A percentile compares a stretch with the other conserved stretches of the same genome.
phyloP scores from a whole-genome alignment of 2,113 vertebrate species.

The Dasyurus viverrinus region DNA sequence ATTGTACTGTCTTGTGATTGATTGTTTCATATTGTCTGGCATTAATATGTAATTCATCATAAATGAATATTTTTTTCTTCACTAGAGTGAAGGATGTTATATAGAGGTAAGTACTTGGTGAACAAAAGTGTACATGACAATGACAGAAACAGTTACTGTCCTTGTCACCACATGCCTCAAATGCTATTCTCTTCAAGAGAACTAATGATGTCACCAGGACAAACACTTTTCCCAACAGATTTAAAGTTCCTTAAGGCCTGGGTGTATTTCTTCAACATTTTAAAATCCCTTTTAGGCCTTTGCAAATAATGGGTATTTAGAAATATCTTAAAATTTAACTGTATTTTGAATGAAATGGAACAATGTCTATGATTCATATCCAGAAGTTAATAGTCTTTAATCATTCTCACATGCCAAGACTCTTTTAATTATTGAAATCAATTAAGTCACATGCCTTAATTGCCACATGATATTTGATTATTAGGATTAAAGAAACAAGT shows the following conservation, averaged over 20 bases:
- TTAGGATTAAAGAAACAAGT: not conserved
- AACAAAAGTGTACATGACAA: not conserved
- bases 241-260: not conserved
- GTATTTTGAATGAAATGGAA: not conserved
- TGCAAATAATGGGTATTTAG: not conserved
- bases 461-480: not conserved
- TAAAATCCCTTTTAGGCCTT: not conserved
- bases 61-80: not conserved
- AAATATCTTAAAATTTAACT: not conserved
- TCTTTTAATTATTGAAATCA: not conserved
- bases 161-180: not conserved
- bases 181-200: not conserved
- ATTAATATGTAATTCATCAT: not conserved
- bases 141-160: not conserved
- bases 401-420: not conserved
- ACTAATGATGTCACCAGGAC: not conserved
- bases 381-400: not conserved
- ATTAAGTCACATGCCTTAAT: fast-evolving
- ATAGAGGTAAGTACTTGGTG: not conserved
- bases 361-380: not conserved
- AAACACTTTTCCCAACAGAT: not conserved
- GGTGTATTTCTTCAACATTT: not conserved
- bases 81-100: not conserved
- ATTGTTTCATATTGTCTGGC: not conserved
- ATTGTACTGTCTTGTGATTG: not conserved